Evolutionary conservation across 2,113 vertebrate genomes (phyloP), one percentile per base, ranked within the genome.

Genomic region (Anas platyrhynchos): DNA sequence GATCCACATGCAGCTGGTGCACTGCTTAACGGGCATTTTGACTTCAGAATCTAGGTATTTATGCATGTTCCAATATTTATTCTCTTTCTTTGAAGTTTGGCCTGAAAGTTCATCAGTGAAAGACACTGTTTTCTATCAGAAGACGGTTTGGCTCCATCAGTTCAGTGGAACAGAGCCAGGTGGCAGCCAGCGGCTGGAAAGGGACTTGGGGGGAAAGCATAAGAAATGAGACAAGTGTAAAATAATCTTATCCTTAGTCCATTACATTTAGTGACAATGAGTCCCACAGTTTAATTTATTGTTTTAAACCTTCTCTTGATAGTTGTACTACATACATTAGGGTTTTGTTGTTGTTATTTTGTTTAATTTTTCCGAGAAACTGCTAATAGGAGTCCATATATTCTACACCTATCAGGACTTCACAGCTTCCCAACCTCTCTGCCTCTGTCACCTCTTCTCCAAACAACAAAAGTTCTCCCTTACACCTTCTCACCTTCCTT

Each of bases 401-500:
- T 55, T 26, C 72, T 6, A 0, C 10, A 11, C 11, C 58, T 11
- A 12, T 16, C 1, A 4, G 4, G 71, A 6, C 38, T 65, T 32
- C 0, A 7, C 0, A 31, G 27, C 54, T 36, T 80, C 56, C 75
- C 4, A 8, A 14, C 29, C 55, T 11, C 62, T 4, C n/a, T 71
- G 66, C 55, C 18, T 2, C 65, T 13, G 11, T 7, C 62, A 26
- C 23, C 38, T 20, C 43, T 13, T 16, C 71, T 13, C n/a, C 44
- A 11, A 3, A 26, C 0, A 8, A 18, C 1, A 13, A 4, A 16
- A 12, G 12, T 13, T 13, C 41, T 46, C 36, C 56, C 2, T 0
- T 2, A 1, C 8, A 1, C 7, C 52, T 7, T 25, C 0, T 3
- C 20, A 3, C 4, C 5, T 23, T 16, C 54, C 80, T 2, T 1